A percentile compares a stretch with the other conserved stretches of the same genome.
phyloP scores from a whole-genome alignment of 2,113 vertebrate species.

The Syngnathus floridae region DNA sequence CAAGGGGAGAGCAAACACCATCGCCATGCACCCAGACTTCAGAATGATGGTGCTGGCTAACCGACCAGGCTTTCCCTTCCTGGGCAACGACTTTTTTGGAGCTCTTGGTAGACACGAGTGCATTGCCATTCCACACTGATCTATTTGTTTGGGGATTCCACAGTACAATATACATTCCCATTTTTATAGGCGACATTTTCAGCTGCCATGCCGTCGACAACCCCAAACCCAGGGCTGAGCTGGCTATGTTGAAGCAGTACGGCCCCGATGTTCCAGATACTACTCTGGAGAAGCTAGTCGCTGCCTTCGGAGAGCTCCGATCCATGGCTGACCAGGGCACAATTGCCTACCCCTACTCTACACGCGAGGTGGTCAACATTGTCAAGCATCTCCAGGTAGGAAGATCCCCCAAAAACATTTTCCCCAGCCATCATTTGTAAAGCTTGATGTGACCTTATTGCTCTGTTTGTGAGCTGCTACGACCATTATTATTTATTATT shows the following conservation, averaged over 20 bases:
- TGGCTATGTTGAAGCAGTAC: slow-evolving; percentile 89
- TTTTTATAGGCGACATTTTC: slow-evolving; percentile 86
- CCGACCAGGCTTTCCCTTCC: slow-evolving; percentile 93
- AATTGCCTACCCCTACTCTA: slow-evolving; percentile 97
- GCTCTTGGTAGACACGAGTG: slow-evolving; percentile 76
- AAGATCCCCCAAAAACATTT: slow-evolving; percentile 1
- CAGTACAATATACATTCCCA: background rate
- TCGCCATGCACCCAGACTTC: slow-evolving; percentile 92
- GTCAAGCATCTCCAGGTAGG: slow-evolving; percentile 94
- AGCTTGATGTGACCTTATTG: background rate
- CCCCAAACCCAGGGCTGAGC: slow-evolving; percentile 84
- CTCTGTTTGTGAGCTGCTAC: too few species aligned
- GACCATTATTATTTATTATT: too few species aligned
- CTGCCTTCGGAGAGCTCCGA: slow-evolving; percentile 91
- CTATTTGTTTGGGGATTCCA: background rate
- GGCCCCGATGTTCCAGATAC: slow-evolving; percentile 83
- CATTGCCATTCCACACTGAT: background rate
- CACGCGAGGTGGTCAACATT: slow-evolving; percentile 94
- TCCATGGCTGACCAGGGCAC: slow-evolving; percentile 90
- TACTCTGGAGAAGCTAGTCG: slow-evolving; percentile 83
- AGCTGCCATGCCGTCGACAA: slow-evolving; percentile 98
- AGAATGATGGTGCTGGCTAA: slow-evolving; percentile 95
- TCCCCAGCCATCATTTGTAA: too few species aligned
- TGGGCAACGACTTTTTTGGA: slow-evolving; percentile 97
- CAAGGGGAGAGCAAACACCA: slow-evolving; percentile 70